Percentiles rank a stretch among this genome's conserved stretches.
These are phyloP conservation scores for Aldabrachelys gigantea DNA, from an alignment of 2,113 vertebrate species.

Conservation along the genomic window DNA sequence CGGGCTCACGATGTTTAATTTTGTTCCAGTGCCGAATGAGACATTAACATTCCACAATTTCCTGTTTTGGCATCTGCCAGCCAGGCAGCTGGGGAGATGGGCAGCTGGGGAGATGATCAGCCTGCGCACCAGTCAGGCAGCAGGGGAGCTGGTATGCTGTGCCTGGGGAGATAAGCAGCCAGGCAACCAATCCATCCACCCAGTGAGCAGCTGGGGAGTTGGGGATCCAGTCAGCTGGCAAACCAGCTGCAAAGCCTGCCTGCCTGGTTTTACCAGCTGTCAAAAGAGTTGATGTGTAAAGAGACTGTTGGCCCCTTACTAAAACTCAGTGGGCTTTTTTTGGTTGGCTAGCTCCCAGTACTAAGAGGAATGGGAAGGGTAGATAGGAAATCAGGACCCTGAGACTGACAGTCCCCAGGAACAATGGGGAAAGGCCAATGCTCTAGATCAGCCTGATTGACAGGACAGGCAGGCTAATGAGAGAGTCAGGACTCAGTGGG, in stretches of 20 bases:
- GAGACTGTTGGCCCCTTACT: too few species aligned
- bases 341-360: too few species aligned
- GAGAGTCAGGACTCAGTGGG: too few species aligned
- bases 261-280: neutral
- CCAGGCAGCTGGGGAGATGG: neutral
- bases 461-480: too few species aligned
- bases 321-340: too few species aligned
- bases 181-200: neutral
- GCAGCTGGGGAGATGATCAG: neutral
- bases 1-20: neutral
- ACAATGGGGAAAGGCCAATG: too few species aligned
- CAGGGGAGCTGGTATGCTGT: accelerated
- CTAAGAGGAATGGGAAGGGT: too few species aligned
- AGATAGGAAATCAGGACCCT: too few species aligned
- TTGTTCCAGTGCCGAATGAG: neutral
- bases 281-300: neutral
- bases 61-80: neutral
- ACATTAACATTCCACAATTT: neutral
- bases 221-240: neutral
- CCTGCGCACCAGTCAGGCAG: neutral
- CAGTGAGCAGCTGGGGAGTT: neutral
- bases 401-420: too few species aligned
- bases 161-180: neutral
- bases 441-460: too few species aligned
- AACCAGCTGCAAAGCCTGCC: neutral